Conservation (phyloP, 2,797 vertebrate genomes). For the Oreochromis grahami region DNA sequence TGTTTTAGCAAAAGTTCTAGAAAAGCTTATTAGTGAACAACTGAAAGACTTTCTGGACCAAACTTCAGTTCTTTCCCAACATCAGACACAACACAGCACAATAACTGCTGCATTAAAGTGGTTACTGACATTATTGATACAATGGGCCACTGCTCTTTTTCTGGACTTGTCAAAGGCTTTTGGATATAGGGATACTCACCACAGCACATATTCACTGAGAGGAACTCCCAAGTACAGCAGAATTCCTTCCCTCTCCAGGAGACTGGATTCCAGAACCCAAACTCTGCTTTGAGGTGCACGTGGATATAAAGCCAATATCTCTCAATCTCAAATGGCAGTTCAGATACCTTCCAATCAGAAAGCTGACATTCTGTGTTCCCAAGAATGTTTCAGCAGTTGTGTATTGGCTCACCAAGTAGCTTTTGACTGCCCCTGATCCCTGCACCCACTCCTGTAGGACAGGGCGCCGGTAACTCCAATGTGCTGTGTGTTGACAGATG, state of each 20-base stretch:
- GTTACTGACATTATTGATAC: neutral
- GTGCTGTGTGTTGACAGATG: neutral
- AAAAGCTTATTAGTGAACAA: neutral
- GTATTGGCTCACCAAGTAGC: neutral
- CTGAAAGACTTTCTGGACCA: neutral
- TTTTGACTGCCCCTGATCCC: neutral
- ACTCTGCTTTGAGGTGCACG: neutral
- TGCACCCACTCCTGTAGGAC: rapidly evolving
- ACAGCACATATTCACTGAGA: too few relatives aligned
- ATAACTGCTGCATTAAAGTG: neutral
- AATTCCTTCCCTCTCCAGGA: too few relatives aligned
- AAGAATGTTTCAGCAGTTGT: neutral
- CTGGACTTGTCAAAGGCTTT: too few relatives aligned
- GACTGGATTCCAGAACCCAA: too few relatives aligned
- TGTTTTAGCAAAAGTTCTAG: neutral
- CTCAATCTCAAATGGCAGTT: neutral
- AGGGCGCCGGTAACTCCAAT: neutral
- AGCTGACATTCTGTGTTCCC: neutral
- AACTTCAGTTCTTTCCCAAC: neutral
- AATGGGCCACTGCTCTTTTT: neutral
- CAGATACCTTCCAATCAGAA: neutral
- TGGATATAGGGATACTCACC: too few relatives aligned
- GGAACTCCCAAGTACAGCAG: too few relatives aligned
- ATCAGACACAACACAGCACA: neutral
- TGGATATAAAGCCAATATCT: neutral